Conservation (phyloP, 2,797 vertebrate species). For the Peromyscus aztecus region DNA sequence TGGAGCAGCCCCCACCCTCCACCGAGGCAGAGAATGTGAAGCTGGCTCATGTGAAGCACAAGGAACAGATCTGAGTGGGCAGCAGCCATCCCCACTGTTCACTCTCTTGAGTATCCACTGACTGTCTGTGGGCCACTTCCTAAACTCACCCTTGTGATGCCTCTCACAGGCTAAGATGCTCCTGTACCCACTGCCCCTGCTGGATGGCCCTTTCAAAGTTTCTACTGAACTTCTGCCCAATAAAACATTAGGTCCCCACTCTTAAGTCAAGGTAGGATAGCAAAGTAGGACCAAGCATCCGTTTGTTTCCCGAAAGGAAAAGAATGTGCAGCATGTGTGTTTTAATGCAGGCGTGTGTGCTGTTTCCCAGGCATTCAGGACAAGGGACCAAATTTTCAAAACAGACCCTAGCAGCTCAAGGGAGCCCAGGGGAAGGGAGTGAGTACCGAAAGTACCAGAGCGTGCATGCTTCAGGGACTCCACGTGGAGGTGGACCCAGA, state of each 20-base stretch:
- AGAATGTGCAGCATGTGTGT: background rate
- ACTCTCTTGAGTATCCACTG: slow-evolving; percentile 35
- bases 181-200: background rate
- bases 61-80: slow-evolving; percentile 88
- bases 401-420: background rate
- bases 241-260: background rate
- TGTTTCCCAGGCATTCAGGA: background rate
- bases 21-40: slow-evolving; percentile 90
- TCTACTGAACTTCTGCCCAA: background rate
- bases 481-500: background rate
- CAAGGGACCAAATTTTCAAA: slow-evolving; percentile 26
- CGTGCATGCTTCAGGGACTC: background rate
- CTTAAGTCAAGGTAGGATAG: slow-evolving; percentile 2
- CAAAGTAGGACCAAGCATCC: background rate
- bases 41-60: slow-evolving; percentile 91
- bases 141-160: background rate
- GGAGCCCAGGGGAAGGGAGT: background rate
- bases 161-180: slow-evolving; percentile 2
- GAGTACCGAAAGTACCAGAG: background rate
- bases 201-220: slow-evolving; percentile 3
- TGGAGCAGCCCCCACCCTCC: slow-evolving; percentile 91
- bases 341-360: background rate
- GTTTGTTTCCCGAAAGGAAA: slow-evolving; percentile 21
- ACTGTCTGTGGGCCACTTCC: slow-evolving; percentile 54
- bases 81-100: background rate